phyloP scores from a whole-genome alignment of 2,113 vertebrate genomes.

The Diphyllodes magnificus region DNA sequence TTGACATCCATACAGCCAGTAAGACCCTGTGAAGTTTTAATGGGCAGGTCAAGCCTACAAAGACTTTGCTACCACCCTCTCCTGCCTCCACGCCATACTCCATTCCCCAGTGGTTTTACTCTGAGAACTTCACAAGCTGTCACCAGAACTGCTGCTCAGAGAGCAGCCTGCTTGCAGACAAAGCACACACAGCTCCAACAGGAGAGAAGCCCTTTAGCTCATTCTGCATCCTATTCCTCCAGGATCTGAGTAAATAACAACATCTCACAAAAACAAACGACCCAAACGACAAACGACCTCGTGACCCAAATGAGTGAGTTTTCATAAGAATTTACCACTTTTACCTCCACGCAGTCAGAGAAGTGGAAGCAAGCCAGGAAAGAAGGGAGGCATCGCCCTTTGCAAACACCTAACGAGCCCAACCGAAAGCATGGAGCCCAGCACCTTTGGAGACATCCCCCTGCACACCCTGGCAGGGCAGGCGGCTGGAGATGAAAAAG shows the following conservation, averaged over 20 bases:
- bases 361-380: background rate
- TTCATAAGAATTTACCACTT: background rate
- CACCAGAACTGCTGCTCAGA: background rate
- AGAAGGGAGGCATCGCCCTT: background rate
- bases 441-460: background rate
- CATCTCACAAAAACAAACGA: background rate
- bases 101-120: background rate
- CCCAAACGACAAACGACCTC: too few relatives aligned
- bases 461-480: background rate
- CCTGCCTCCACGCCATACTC: background rate
- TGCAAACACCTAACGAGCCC: background rate
- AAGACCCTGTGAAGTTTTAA: background rate
- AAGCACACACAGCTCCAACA: background rate
- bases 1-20: background rate
- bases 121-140: background rate
- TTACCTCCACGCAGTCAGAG: background rate
- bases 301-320: background rate
- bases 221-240: background rate
- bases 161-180: background rate
- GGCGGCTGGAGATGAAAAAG: background rate
- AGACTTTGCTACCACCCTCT: background rate
- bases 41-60: background rate
- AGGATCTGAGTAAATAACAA: background rate
- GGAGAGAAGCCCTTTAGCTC: background rate
- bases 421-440: background rate